Conservation (phyloP, 1,140 invertebrate species). For the Acyrthosiphon pisum region DNA sequence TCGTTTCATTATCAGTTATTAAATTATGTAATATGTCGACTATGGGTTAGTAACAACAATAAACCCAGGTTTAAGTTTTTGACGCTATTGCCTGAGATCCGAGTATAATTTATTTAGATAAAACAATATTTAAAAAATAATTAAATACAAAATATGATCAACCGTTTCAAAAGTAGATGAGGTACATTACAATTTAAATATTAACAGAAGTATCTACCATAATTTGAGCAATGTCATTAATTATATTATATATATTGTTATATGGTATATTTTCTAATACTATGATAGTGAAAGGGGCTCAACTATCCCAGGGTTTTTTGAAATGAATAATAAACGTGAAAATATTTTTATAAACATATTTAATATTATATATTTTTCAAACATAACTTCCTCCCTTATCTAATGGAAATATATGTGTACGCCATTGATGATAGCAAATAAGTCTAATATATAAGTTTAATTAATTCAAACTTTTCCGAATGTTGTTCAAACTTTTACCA, state of each 20-base stretch:
- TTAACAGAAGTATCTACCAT: no score
- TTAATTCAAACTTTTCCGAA: background rate
- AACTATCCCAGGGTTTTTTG: no score
- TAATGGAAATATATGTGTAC: no score
- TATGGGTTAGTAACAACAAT: background rate
- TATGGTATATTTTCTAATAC: background rate
- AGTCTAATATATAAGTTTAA: background rate
- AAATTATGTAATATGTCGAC: background rate
- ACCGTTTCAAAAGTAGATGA: no score
- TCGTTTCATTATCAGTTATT: background rate
- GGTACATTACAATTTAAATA: no score
- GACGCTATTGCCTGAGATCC: background rate
- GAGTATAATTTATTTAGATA: background rate
- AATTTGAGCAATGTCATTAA: no score
- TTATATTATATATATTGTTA: background rate
- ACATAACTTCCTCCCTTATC: no score
- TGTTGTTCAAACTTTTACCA: background rate
- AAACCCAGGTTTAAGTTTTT: background rate
- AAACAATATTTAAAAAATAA: background rate
- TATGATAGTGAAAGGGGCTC: background rate
- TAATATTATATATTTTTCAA: no score
- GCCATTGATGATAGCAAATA: background rate
- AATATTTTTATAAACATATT: no score
- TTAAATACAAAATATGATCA: no score
- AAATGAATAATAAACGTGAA: no score